Conservation (phyloP, 2,888 invertebrate species). For the Bimastos eiseni region DNA sequence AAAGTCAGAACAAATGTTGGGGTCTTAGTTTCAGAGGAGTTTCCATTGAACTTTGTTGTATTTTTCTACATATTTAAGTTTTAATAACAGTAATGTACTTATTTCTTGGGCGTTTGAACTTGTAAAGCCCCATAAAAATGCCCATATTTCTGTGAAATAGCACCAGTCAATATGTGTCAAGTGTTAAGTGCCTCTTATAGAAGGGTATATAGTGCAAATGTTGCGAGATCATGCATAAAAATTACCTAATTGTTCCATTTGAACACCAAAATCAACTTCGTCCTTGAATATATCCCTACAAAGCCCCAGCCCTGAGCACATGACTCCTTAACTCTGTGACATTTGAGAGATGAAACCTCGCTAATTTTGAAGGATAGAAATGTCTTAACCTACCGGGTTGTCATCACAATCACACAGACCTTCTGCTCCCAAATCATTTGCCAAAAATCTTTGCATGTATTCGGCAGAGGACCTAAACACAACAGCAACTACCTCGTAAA, state of each 20-base stretch:
- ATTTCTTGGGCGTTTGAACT: too few relatives aligned
- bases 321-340: background rate
- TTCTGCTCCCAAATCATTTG: constrained; percentile 97
- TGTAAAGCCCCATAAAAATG: too few relatives aligned
- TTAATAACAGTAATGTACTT: too few relatives aligned
- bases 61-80: too few relatives aligned
- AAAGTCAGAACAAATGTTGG: too few relatives aligned
- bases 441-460: constrained; percentile 94
- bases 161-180: background rate
- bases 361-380: background rate
- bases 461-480: constrained; percentile 78
- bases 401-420: constrained; percentile 82
- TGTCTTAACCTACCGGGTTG: constrained; percentile 68
- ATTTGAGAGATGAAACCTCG: too few relatives aligned
- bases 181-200: too few relatives aligned
- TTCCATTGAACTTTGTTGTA: too few relatives aligned
- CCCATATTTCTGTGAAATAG: constrained; percentile 34
- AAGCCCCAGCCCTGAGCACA: background rate
- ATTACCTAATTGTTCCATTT: background rate
- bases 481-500: background rate
- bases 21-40: too few relatives aligned
- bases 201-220: too few relatives aligned
- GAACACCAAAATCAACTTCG: background rate
- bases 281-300: background rate
- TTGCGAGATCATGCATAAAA: background rate